Evolutionary conservation across 2,113 vertebrate species (phyloP).

Genomic region (Nesoenas mayeri): DNA sequence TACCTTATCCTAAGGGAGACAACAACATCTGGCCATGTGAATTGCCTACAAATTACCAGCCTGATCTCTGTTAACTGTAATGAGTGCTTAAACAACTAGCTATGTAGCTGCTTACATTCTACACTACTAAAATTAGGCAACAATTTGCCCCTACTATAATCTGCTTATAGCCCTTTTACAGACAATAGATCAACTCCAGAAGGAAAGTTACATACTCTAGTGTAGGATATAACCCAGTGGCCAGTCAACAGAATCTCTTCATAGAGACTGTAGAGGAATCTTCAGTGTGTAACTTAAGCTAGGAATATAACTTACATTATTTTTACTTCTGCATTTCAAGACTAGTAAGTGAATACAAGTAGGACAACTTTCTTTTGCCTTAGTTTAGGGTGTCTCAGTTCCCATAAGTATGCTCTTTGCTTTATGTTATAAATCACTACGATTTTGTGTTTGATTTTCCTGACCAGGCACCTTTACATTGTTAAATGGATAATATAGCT

Average conservation of each 20-base stretch:
- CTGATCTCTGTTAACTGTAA: neutral
- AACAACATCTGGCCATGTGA: neutral
- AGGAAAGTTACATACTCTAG: neutral
- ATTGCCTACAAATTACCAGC: neutral
- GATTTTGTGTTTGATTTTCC: neutral
- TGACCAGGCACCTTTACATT: neutral
- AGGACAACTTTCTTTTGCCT: neutral
- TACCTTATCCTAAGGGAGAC: neutral
- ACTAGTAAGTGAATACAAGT: neutral
- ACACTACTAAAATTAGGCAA: neutral
- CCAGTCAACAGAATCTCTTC: neutral
- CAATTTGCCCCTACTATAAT: neutral
- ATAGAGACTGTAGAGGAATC: neutral
- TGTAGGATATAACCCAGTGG: neutral
- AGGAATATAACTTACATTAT: neutral
- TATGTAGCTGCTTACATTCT: neutral
- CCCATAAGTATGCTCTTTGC: neutral
- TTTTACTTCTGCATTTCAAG: neutral
- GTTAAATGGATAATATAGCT: conserved; percentile 13
- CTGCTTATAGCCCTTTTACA: neutral
- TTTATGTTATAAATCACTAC: neutral
- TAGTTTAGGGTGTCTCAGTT: neutral
- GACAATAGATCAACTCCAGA: neutral
- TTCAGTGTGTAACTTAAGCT: neutral
- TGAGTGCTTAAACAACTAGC: neutral